Evolutionary conservation across 2,113 vertebrate genomes (phyloP).

Genomic region (Mystacornis crossleyi): DNA sequence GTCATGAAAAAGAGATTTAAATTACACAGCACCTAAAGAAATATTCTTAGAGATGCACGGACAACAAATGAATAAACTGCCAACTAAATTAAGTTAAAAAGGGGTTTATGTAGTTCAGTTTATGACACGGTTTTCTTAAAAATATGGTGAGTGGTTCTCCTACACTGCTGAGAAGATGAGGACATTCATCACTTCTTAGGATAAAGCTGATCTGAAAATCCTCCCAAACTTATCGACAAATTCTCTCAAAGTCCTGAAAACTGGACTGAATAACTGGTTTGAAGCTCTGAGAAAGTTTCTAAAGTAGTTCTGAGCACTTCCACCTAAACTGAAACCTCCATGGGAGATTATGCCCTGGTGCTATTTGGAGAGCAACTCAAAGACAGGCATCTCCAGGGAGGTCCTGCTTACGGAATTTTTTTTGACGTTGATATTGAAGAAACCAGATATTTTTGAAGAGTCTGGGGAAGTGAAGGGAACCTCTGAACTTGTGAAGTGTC

Average conservation of each 20-base stretch:
- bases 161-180: neutral
- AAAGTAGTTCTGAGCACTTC: neutral
- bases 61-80: neutral
- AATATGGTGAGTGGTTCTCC: neutral
- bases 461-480: neutral
- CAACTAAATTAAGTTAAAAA: neutral
- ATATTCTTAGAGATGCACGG: neutral
- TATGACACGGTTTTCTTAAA: neutral
- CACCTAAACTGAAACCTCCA: neutral
- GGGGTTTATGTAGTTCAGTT: neutral
- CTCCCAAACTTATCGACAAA: neutral
- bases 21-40: neutral
- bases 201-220: neutral
- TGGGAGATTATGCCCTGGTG: neutral
- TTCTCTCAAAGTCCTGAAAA: neutral
- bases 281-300: neutral
- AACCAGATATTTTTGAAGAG: neutral
- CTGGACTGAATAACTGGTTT: neutral
- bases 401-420: fast-evolving
- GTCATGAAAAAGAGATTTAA: neutral
- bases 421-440: neutral
- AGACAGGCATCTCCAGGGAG: neutral
- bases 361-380: slow-evolving; percentile 19
- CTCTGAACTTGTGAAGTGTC: slow-evolving; percentile 12
- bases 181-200: neutral